Evolutionary conservation across 2,113 vertebrate genomes (phyloP).

Genomic region (Passer domesticus): DNA sequence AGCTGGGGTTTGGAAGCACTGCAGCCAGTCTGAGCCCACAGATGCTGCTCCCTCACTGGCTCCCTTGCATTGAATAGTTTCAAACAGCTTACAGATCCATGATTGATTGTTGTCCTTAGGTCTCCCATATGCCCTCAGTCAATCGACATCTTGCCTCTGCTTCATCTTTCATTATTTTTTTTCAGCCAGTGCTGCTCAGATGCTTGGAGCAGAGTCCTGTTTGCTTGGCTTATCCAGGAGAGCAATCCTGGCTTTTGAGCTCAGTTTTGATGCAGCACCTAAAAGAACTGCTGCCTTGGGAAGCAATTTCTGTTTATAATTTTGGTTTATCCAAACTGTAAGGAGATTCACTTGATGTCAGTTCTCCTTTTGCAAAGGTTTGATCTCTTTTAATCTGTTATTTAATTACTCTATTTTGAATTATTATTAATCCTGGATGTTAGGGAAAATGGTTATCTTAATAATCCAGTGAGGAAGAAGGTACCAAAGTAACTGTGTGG

Average conservation of each 20-base stretch:
- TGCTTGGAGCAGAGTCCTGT: not conserved
- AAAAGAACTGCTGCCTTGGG: not conserved
- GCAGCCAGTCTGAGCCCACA: not conserved
- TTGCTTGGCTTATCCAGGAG: fast-evolving
- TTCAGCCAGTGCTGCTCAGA: not conserved
- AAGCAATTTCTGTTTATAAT: not conserved
- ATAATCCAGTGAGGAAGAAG: not conserved
- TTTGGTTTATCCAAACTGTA: not conserved
- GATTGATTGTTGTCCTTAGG: constrained; percentile 30
- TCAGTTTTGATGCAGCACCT: not conserved
- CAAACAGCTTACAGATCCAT: not conserved
- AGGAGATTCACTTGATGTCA: not conserved
- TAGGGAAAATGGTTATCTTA: fast-evolving
- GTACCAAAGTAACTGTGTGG: not conserved
- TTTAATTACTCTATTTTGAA: not conserved
- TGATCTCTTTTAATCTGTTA: not conserved
- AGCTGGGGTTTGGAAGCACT: not conserved
- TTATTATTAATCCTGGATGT: not conserved
- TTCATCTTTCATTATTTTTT: not conserved
- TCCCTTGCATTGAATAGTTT: not conserved
- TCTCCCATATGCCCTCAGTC: constrained; percentile 33
- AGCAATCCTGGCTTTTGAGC: not conserved
- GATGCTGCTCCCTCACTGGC: not conserved
- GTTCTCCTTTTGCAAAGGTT: not conserved
- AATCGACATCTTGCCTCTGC: not conserved